Percentiles rank a stretch among this genome's conserved stretches.
Evolutionary conservation across 2,797 vertebrate genomes (phyloP).

Genomic region (Odontamblyopus lacepedii): DNA sequence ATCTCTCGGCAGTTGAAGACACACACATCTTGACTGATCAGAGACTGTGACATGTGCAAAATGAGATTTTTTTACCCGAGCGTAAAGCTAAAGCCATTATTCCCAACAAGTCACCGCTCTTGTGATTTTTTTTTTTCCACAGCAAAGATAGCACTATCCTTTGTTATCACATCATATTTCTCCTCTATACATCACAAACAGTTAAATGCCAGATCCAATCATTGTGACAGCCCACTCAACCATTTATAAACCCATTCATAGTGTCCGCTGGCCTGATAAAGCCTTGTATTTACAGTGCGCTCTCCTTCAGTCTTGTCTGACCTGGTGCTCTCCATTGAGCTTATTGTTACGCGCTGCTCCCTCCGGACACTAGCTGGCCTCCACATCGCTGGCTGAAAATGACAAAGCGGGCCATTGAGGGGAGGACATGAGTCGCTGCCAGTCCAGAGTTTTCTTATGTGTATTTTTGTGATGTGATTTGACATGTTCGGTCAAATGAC

Average conservation of each 20-base stretch:
- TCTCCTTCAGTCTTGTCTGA: constrained; percentile 40
- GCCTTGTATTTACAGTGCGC: constrained; percentile 37
- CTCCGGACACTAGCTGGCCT: constrained; percentile 51
- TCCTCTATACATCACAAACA: constrained; percentile 53
- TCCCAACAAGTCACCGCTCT: constrained; percentile 46
- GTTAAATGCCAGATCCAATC: constrained; percentile 61
- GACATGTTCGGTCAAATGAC: constrained; percentile 64
- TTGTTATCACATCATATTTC: constrained; percentile 59
- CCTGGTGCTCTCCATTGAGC: constrained; percentile 54
- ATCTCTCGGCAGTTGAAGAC: constrained; percentile 38
- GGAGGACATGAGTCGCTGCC: constrained; percentile 55
- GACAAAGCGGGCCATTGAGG: constrained; percentile 53
- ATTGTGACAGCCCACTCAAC: constrained; percentile 61
- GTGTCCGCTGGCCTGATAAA: constrained; percentile 38
- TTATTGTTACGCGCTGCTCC: constrained; percentile 62
- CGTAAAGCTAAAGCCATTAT: constrained; percentile 42
- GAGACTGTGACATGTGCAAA: constrained; percentile 53
- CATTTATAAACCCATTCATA: constrained; percentile 60
- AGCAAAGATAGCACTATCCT: constrained; percentile 57
- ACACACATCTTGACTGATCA: constrained; percentile 48
- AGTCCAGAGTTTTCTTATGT: constrained; percentile 51
- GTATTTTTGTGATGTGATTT: constrained; percentile 61
- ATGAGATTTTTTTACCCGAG: constrained; percentile 53
- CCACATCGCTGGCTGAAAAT: constrained; percentile 50
- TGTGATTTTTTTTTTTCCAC: constrained; percentile 32